phyloP scores from a whole-genome alignment of 2,113 vertebrate species.

The Myocastor coypus region DNA sequence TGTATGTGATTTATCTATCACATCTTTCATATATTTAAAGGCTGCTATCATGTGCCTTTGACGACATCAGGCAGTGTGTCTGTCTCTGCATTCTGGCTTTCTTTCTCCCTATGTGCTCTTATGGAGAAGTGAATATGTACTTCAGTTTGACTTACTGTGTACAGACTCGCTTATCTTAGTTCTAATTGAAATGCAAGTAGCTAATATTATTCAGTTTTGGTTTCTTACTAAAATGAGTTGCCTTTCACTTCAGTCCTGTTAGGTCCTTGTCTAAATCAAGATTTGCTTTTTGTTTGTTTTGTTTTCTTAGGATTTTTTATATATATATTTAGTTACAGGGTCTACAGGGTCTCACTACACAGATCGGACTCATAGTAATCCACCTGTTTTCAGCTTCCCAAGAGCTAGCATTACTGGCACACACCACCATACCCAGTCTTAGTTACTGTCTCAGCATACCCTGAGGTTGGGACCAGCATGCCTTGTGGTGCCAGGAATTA shows the following conservation, averaged over 20 bases:
- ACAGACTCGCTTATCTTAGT: background rate
- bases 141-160: background rate
- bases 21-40: conserved; percentile 16
- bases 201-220: background rate
- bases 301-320: background rate
- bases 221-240: conserved; percentile 54
- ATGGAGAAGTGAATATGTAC: background rate
- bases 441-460: no score
- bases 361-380: no score
- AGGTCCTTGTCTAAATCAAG: conserved; percentile 52
- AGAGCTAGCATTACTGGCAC: no score
- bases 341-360: no score
- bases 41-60: conserved; percentile 16
- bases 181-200: conserved; percentile 41
- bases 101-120: background rate
- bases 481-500: no score
- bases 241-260: background rate
- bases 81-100: background rate
- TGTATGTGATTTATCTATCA: conserved; percentile 19
- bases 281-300: conserved; percentile 6
- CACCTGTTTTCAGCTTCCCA: no score
- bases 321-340: no score
- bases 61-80: conserved; percentile 8
- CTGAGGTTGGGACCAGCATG: no score
- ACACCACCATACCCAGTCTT: no score